Percentiles rank a stretch among this genome's conserved stretches.
Evolutionary conservation across 1,140 invertebrate genomes (phyloP).

Genomic region (Atta texana): DNA sequence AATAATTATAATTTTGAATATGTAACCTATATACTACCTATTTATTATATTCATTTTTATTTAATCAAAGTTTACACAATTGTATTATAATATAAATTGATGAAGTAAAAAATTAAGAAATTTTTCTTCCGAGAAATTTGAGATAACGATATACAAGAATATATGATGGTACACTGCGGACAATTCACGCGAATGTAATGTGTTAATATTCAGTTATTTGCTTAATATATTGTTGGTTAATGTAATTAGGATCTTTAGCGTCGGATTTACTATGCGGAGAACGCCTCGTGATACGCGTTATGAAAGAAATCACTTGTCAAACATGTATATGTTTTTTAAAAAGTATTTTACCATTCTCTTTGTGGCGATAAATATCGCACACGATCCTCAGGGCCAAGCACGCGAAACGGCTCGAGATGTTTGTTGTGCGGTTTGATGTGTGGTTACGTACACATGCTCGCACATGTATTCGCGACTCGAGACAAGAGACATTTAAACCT

Average conservation of each 20-base stretch:
- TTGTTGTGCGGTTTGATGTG: too few species aligned
- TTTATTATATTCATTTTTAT: background rate
- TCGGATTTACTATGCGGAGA: constrained; percentile 13
- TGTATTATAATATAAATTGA: background rate
- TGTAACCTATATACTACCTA: too few species aligned
- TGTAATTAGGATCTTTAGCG: constrained; percentile 42
- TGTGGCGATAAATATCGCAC: too few species aligned
- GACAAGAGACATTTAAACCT: too few species aligned
- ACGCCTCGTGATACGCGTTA: constrained; percentile 2
- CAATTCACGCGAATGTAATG: constrained; percentile 4
- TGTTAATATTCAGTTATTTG: constrained; percentile 40
- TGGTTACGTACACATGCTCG: too few species aligned
- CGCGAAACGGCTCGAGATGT: too few species aligned
- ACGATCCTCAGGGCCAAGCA: too few species aligned
- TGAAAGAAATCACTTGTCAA: background rate
- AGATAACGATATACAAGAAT: constrained; percentile 2
- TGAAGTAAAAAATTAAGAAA: background rate
- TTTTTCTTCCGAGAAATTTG: constrained; percentile 20
- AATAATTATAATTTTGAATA: background rate
- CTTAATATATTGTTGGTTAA: constrained; percentile 29
- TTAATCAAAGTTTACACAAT: background rate
- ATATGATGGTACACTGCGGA: background rate
- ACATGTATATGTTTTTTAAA: background rate
- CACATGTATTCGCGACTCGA: too few species aligned
- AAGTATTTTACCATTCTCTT: background rate